Conservation (phyloP, 1,140 invertebrate genomes). For the Amyelois transitella region DNA sequence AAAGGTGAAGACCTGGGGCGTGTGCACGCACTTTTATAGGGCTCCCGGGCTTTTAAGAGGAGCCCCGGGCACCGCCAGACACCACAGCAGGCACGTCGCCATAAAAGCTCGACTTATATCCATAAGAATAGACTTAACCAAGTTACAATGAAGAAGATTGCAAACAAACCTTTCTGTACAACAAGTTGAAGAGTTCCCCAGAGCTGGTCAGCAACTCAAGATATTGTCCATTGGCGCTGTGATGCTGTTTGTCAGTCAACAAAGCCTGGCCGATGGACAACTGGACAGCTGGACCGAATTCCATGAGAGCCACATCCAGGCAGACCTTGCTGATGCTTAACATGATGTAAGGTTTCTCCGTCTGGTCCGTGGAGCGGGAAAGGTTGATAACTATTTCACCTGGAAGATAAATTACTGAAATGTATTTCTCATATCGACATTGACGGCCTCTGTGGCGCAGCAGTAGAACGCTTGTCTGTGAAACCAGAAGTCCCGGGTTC, state of each 20-base stretch:
- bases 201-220: constrained; percentile 83
- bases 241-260: constrained; percentile 88
- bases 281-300: constrained; percentile 86
- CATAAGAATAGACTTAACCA: too few relatives aligned
- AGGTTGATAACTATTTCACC: constrained; percentile 72
- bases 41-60: too few relatives aligned
- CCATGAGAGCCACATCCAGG: constrained; percentile 84
- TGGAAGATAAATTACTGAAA: constrained; percentile 15
- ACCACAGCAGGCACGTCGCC: too few relatives aligned
- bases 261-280: constrained; percentile 82
- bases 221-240: constrained; percentile 83
- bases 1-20: too few relatives aligned
- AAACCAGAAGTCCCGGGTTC: too few relatives aligned
- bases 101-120: too few relatives aligned
- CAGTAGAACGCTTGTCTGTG: too few relatives aligned
- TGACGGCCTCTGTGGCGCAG: too few relatives aligned
- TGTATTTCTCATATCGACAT: too few relatives aligned
- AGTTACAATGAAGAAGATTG: too few relatives aligned
- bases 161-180: constrained; percentile 88
- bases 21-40: too few relatives aligned
- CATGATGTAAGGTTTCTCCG: constrained; percentile 85
- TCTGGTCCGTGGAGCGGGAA: constrained; percentile 77
- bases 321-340: constrained; percentile 81
- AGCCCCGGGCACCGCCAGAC: too few relatives aligned
- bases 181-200: constrained; percentile 81